Evolutionary conservation across 35 echinoderm and acorn worm genomes (phyloP).

Genomic region (Eucidaris tribuloides): DNA sequence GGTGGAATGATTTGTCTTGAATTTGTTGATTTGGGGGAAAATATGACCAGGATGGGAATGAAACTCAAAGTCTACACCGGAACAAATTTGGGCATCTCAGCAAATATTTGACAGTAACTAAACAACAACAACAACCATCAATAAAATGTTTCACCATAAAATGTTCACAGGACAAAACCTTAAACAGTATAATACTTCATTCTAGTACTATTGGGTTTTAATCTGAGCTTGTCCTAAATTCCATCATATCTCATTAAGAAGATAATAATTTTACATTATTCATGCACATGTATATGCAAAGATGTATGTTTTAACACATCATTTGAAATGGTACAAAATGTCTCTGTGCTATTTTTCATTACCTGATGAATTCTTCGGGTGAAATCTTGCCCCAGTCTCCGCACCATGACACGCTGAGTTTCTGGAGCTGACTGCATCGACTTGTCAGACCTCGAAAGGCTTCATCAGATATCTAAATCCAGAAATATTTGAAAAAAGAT

Average conservation of each 20-base stretch:
- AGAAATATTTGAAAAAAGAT: slow-evolving; percentile 6
- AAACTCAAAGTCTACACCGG: too few relatives aligned
- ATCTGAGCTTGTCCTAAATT: too few relatives aligned
- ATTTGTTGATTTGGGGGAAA: too few relatives aligned
- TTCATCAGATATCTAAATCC: slow-evolving; percentile 8
- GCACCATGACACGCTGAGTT: slow-evolving; percentile 55
- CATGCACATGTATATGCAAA: neutral
- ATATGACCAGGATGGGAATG: too few relatives aligned
- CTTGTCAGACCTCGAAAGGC: slow-evolving; percentile 26
- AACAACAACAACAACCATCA: too few relatives aligned
- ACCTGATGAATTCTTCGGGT: slow-evolving; percentile 41
- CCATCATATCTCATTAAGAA: too few relatives aligned
- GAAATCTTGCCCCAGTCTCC: slow-evolving; percentile 42
- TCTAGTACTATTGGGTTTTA: neutral
- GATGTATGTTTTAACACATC: neutral
- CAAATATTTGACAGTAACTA: too few relatives aligned
- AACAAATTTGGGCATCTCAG: too few relatives aligned
- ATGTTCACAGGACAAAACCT: too few relatives aligned
- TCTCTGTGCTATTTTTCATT: neutral
- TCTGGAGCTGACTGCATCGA: slow-evolving; percentile 58
- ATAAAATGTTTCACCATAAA: too few relatives aligned
- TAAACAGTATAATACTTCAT: neutral
- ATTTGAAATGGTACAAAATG: neutral
- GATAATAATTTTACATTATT: neutral
- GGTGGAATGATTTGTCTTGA: too few relatives aligned